Evolutionary conservation across 2,888 invertebrate genomes (phyloP), one percentile per base, ranked within the genome.

Genomic region (Cataglyphis altisquamis): DNA sequence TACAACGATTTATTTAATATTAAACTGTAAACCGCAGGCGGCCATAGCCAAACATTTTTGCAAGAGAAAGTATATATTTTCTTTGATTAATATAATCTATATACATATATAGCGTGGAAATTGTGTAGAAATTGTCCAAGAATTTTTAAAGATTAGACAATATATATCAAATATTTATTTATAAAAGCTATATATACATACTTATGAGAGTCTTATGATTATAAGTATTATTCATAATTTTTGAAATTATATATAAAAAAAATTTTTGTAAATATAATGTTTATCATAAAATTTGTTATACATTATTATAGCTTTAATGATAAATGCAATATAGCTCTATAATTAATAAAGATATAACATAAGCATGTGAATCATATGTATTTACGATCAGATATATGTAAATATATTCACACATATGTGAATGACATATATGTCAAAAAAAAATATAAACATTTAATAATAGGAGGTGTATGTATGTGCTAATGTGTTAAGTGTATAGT

Each of bases 181-280:
- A 88, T 88, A 57, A 72, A 36, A 88, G 72, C 18, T 81, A 81
- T 83, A 80, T 83, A 80, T 12, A 48, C 2, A 48, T 12, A 12
- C 48, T 48, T 12, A 18, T 48, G 18, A 8, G 52, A 52, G 74
- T 85, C 86, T 82, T 86, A 89, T 72, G 18, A 63, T 52, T 75
- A 39, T 39, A 60, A 82, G 83, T 83, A 86, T 87, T 88, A 88
- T 82, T 57, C 64, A 67, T 87, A 70, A 39, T 39, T 88, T 88
- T 60, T 45, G 32, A 45, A 74, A 32, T 63, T 36, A 73, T 41
- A 78, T 66, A 73, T 85, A 82, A 84, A 64, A 85, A 77, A 67
- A 82, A 63, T 88, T 90, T 90, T 90, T 90, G 89, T 88, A 88
- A 84, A 88, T 90, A 82, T 67, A 80, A 72, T 60, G 64, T 64